Evolutionary conservation across 2,797 vertebrate genomes (phyloP), one percentile per base, ranked within the genome.

Genomic region (Pipistrellus pygmaeus): DNA sequence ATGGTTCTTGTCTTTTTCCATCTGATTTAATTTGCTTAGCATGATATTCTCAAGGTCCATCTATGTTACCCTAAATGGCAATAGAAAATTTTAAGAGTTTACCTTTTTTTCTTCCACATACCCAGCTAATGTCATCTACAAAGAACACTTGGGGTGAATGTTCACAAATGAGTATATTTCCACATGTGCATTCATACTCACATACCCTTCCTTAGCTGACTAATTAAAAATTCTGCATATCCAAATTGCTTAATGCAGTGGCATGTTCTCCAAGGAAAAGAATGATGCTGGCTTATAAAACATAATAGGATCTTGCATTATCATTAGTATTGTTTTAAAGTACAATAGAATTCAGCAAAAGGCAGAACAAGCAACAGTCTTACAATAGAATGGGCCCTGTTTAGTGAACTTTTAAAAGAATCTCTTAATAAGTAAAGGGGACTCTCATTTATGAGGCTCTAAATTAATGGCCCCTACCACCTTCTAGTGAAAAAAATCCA

Each of bases 171-270:
- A 92, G 38, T 20, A 32, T 77, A 82, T 96, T 93, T 94, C 72
- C 71, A 76, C 72, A 76, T 80, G 57, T 68, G 30, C 35, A 35
- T 95, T 96, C 87, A 32, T 57, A 85, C 14, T 69, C 85, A 88
- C 85, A 93, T 66, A 48, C 35, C n/a, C 84, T 92, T 81, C 23
- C 80, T 93, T 81, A 82, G n/a, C 71, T 86, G 64, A 88, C 73
- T 88, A 88, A 95, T 89, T 94, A 81, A 64, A 94, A 72, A 96
- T 86, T 95, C 90, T 90, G 69, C 73, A 12, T 48, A 69, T 88
- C 35, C 83, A 95, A 90, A 95, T 84, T 77, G 46, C 41, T 46
- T 94, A 86, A 80, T 35, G 44, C 1, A 69, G 66, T 12, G 15
- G 35, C 15, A 35, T 82, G 62, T 83, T 90, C 62, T 85, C 77